These are phyloP conservation scores for Caenorhabditis sp. DNA, from an alignment of 2,888 invertebrate species.

Conservation along the genomic window DNA sequence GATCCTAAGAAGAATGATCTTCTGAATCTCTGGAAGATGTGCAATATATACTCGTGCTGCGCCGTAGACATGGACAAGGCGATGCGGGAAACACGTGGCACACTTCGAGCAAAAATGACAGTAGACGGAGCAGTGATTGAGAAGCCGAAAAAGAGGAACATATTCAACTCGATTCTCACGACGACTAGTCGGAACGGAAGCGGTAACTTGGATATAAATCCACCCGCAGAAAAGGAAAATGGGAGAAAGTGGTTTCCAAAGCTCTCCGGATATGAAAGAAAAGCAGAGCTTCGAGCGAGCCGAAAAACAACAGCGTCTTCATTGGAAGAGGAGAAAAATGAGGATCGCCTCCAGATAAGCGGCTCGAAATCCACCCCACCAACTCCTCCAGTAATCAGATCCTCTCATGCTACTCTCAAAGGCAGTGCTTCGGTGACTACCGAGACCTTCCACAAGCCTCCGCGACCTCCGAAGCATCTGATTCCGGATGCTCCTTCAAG, in stretches of 20 bases:
- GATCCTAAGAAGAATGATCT: constrained; percentile 58
- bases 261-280: constrained; percentile 7
- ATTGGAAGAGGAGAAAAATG: constrained; percentile 17
- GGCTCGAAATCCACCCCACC: constrained; percentile 32
- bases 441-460: constrained; percentile 23
- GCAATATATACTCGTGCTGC: constrained; percentile 51
- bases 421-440: constrained; percentile 14
- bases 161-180: constrained; percentile 36
- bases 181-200: background rate
- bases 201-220: background rate
- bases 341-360: background rate
- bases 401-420: constrained; percentile 6
- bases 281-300: constrained; percentile 11
- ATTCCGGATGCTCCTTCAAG: constrained; percentile 19
- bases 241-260: constrained; percentile 36
- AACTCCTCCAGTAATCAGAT: constrained; percentile 17
- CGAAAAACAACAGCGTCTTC: constrained; percentile 29
- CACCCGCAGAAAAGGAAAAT: background rate
- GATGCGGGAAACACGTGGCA: constrained; percentile 47
- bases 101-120: constrained; percentile 41
- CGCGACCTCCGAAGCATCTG: constrained; percentile 23
- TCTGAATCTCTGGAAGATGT: constrained; percentile 55
- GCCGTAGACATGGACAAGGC: constrained; percentile 56
- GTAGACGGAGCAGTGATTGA: constrained; percentile 38
- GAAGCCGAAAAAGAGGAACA: constrained; percentile 40